These are phyloP conservation scores for Anguilla pacifica DNA, from an alignment of 2,797 vertebrate species.

Conservation along the genomic window DNA sequence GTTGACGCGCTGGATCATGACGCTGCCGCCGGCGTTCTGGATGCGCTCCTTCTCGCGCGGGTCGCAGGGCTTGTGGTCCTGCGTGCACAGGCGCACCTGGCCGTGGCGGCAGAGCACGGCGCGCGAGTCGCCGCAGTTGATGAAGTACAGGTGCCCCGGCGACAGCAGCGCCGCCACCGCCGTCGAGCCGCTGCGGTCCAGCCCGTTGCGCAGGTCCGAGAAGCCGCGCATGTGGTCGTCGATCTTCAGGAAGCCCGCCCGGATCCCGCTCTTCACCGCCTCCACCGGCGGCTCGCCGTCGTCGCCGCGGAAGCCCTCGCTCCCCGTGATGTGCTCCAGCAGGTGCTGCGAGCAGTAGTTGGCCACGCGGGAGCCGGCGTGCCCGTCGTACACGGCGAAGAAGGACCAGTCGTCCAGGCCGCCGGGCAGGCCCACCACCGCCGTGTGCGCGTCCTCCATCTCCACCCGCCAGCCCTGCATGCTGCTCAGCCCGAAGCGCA, in stretches of 20 bases:
- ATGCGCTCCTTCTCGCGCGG: slow-evolving; percentile 96
- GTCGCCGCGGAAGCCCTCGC: slow-evolving; percentile 85
- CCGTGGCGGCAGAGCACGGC: slow-evolving; percentile 89
- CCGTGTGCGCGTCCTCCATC: slow-evolving; percentile 99
- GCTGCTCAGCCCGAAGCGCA: slow-evolving; percentile 95
- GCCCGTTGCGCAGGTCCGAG: slow-evolving; percentile 94
- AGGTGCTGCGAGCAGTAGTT: slow-evolving; percentile 98
- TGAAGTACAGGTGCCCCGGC: slow-evolving; percentile 94
- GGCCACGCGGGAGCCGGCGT: slow-evolving; percentile 95
- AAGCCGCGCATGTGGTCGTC: slow-evolving; percentile 99
- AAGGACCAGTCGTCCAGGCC: slow-evolving; percentile 98
- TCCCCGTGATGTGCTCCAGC: slow-evolving; percentile 94
- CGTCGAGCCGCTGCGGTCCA: slow-evolving; percentile 99
- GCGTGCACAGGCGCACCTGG: slow-evolving; percentile 96
- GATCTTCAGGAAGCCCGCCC: slow-evolving; percentile 98
- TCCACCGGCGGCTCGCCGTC: slow-evolving; percentile 84
- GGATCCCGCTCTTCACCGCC: slow-evolving; percentile 94
- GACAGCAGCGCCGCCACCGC: slow-evolving; percentile 95
- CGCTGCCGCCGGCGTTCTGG: slow-evolving; percentile 96
- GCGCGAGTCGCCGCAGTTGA: slow-evolving; percentile 97
- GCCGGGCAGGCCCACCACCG: slow-evolving; percentile 92
- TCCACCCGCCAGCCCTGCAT: slow-evolving; percentile 99
- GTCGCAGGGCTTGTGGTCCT: slow-evolving; percentile 99
- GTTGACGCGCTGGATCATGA: slow-evolving; percentile 98
- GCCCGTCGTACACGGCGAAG: slow-evolving; percentile 97